phyloP scores from a whole-genome alignment of 1,140 invertebrate species.

The Drosophila rhopaloa region DNA sequence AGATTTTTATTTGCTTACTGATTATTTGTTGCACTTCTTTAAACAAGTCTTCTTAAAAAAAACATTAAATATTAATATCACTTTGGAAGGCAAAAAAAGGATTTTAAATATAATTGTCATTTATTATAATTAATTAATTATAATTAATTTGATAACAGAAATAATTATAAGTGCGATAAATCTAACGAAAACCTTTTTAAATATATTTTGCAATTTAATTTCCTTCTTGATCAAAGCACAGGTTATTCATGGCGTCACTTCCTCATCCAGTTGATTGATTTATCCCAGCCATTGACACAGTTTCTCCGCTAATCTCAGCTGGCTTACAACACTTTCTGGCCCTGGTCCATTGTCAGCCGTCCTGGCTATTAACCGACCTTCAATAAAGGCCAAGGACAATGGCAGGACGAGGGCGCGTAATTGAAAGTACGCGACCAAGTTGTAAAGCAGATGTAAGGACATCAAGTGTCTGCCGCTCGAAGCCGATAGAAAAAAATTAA shows the following conservation, averaged over 20 bases:
- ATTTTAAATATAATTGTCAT: neutral
- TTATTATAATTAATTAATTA: neutral
- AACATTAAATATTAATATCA: too few species aligned
- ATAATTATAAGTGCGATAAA: too few species aligned
- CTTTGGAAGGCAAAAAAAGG: neutral
- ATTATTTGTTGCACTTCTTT: too few species aligned
- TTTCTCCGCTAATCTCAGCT: slow-evolving; percentile 26
- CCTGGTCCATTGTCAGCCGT: slow-evolving; percentile 13
- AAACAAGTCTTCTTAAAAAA: too few species aligned
- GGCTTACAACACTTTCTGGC: slow-evolving; percentile 53
- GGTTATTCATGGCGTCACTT: slow-evolving; percentile 1
- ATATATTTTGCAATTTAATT: neutral
- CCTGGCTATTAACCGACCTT: slow-evolving; percentile 60
- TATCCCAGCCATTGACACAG: slow-evolving; percentile 44
- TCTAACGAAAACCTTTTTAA: too few species aligned
- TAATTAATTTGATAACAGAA: neutral
- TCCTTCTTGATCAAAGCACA: neutral
- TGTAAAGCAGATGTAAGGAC: slow-evolving; percentile 74
- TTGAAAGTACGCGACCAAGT: slow-evolving; percentile 75
- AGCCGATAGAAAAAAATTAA: slow-evolving; percentile 20
- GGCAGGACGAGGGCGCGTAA: slow-evolving; percentile 46
- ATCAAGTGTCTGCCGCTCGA: slow-evolving; percentile 52
- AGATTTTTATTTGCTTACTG: too few species aligned
- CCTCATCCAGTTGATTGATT: slow-evolving; percentile 22
- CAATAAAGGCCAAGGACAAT: slow-evolving; percentile 67